phyloP scores from a whole-genome alignment of 2,888 invertebrate genomes.

The Diogma glabrata region DNA sequence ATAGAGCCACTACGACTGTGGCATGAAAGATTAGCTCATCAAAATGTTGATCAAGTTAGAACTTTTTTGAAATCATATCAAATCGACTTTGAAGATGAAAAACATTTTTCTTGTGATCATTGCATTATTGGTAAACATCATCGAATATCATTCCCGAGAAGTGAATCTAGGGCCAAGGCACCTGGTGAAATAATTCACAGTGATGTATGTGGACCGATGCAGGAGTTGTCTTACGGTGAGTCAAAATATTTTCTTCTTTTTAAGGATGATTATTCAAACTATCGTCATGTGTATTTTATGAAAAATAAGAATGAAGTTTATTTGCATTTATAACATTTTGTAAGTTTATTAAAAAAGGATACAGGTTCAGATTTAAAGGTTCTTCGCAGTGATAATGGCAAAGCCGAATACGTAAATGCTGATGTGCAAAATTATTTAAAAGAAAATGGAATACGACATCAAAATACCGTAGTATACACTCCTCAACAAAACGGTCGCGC shows the following conservation, averaged over 20 bases:
- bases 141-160: conserved; percentile 12
- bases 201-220: conserved; percentile 19
- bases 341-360: background rate
- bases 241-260: conserved; percentile 20
- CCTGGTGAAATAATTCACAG: conserved; percentile 18
- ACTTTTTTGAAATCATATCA: conserved; percentile 12
- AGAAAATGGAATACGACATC: conserved; percentile 14
- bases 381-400: conserved; percentile 3
- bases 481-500: conserved; percentile 17
- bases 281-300: conserved; percentile 18
- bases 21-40: conserved; percentile 16
- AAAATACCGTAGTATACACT: conserved; percentile 16
- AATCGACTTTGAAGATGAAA: conserved; percentile 4
- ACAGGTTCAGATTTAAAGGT: conserved; percentile 10
- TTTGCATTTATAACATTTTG: conserved; percentile 13
- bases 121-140: conserved; percentile 16
- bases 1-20: conserved; percentile 11
- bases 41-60: conserved; percentile 13
- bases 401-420: conserved; percentile 13
- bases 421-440: conserved; percentile 10
- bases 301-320: conserved; percentile 18
- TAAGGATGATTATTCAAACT: conserved; percentile 19
- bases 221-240: conserved; percentile 17
- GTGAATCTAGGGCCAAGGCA: conserved; percentile 11
- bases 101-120: conserved; percentile 15